Conservation (phyloP, 2,797 vertebrate genomes). For the Borostomias antarcticus region DNA sequence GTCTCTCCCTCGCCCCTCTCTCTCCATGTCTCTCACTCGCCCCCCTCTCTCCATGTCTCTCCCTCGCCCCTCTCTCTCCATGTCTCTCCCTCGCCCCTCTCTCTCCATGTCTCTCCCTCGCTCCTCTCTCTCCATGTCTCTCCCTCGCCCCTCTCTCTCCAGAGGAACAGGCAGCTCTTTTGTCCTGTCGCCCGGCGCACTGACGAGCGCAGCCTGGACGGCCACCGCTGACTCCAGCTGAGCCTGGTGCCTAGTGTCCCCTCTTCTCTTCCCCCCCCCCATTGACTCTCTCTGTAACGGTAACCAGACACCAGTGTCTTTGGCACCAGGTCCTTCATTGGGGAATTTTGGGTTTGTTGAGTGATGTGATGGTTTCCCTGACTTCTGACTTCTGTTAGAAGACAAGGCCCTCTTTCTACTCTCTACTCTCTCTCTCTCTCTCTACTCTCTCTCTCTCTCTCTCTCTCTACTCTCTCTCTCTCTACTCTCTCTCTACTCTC, state of each 20-base stretch:
- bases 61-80: background rate
- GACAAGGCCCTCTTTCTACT: slow-evolving; percentile 19
- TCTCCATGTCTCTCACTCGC: background rate
- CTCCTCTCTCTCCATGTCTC: background rate
- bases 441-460: background rate
- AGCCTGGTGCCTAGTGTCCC: slow-evolving; percentile 28
- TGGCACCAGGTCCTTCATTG: slow-evolving; percentile 15
- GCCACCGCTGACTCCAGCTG: slow-evolving; percentile 25
- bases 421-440: background rate
- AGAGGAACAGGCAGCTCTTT: slow-evolving; percentile 38
- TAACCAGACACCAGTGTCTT: slow-evolving; percentile 37
- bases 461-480: slow-evolving; percentile 1
- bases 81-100: slow-evolving; percentile 1
- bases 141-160: background rate
- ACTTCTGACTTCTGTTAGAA: slow-evolving; percentile 12
- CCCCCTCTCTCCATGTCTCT: background rate
- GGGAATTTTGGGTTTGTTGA: slow-evolving; percentile 2
- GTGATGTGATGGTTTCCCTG: slow-evolving; percentile 10
- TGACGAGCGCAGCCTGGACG: slow-evolving; percentile 7
- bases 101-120: background rate
- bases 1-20: slow-evolving; percentile 2
- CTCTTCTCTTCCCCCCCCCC: slow-evolving; percentile 17
- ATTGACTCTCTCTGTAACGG: slow-evolving; percentile 30
- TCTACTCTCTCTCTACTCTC: background rate
- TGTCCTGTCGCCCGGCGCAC: slow-evolving; percentile 33